Percentiles rank a stretch among this genome's conserved stretches.
Evolutionary conservation across 1,140 invertebrate species (phyloP).

Genomic region (Apocrypta bakeri): DNA sequence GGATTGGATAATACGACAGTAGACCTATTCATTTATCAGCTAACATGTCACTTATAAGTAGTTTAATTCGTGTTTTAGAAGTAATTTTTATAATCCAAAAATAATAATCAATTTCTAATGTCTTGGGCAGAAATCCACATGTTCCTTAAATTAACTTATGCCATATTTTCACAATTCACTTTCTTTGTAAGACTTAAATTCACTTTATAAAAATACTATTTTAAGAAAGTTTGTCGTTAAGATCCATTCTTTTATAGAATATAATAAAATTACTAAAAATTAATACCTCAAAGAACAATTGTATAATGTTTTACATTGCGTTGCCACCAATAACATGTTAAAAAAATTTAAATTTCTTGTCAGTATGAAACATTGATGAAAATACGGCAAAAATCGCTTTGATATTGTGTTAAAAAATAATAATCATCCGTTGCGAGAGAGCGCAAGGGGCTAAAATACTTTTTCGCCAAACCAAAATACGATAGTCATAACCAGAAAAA

Average conservation of each 20-base stretch:
- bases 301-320: not conserved
- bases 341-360: not conserved
- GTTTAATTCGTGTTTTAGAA: not conserved
- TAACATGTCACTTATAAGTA: not conserved
- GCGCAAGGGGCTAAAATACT: not conserved
- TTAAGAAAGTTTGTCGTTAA: not conserved
- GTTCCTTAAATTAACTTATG: not conserved
- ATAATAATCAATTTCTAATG: not conserved
- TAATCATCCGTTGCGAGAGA: not conserved
- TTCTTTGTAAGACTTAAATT: not conserved
- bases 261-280: too few species aligned
- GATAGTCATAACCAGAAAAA: not conserved
- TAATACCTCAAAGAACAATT: too few species aligned
- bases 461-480: not conserved
- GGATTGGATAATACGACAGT: not conserved
- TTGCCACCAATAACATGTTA: not conserved
- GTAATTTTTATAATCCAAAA: not conserved
- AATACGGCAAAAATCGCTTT: conserved; percentile 9
- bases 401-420: not conserved
- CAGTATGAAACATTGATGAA: not conserved
- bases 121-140: not conserved
- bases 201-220: not conserved
- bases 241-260: too few species aligned
- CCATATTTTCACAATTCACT: not conserved
- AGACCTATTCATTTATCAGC: not conserved